These are phyloP conservation scores for Heliconius hortense DNA, from an alignment of 2,888 invertebrate genomes.

Conservation along the genomic window DNA sequence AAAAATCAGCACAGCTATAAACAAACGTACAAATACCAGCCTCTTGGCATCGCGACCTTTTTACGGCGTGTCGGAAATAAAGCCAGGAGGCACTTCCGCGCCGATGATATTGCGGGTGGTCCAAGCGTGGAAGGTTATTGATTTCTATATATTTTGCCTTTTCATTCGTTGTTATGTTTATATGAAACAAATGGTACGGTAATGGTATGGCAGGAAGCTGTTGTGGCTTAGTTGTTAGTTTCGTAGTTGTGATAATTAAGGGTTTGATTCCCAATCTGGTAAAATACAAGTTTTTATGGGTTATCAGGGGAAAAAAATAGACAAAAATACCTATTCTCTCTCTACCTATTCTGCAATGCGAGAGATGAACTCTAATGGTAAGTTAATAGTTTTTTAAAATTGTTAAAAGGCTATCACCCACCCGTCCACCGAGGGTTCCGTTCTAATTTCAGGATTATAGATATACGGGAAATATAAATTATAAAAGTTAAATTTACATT, in stretches of 20 bases:
- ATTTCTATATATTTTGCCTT: slow-evolving; percentile 7
- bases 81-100: slow-evolving; percentile 59
- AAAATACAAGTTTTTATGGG: too few species aligned
- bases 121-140: slow-evolving; percentile 28
- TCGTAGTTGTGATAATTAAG: neutral
- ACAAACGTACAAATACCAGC: slow-evolving; percentile 54
- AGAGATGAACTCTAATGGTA: too few species aligned
- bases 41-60: slow-evolving; percentile 55
- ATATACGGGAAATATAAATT: too few species aligned
- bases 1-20: slow-evolving; percentile 48
- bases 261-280: neutral
- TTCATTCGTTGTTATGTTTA: neutral
- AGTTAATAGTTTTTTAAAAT: too few species aligned
- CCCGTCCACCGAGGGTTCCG: too few species aligned
- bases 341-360: too few species aligned
- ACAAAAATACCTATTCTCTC: too few species aligned
- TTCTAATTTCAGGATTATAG: too few species aligned
- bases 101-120: slow-evolving; percentile 44
- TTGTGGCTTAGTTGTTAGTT: neutral
- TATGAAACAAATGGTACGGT: neutral
- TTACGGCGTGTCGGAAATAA: slow-evolving; percentile 68
- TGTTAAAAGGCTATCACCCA: too few species aligned
- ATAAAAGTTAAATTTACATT: too few species aligned
- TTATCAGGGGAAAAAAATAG: too few species aligned
- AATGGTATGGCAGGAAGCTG: neutral